Evolutionary conservation across 2,113 vertebrate species (phyloP), one percentile per base, ranked within the genome.

Genomic region (Syngnathus scovelli): DNA sequence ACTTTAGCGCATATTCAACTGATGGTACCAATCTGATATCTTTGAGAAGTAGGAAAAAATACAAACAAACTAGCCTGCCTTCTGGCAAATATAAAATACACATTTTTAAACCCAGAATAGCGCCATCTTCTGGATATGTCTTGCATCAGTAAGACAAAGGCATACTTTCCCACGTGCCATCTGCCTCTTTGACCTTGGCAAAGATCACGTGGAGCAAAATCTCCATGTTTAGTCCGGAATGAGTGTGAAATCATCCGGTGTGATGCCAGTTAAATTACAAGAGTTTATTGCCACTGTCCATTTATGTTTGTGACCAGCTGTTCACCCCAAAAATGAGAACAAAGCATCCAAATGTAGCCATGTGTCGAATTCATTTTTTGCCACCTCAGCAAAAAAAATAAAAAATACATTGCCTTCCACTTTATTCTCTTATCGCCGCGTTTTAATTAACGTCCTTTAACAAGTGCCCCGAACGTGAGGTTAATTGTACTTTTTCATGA

Each of bases 361-460:
- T 8, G 13, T 12, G 38, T 38, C 60, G 16, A 44, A 44, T 62
- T 62, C 61, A 16, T 0, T 62, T 46, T 44, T 6, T 62, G 49
- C 44, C n/a, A 12, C 10, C 16, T 70, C 67, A 70, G 61, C 65
- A 65, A 67, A 71, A 78, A 43, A 43, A 43, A 43, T 11, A 43
- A 43, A 43, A 59, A n/a, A 38, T 1, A 0, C 1, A 41, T 51
- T 11, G n/a, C 10, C 67, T 15, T 49, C 66, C 62, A 63, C 13
- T 54, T 70, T 3, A 51, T 44, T 62, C 18, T 63, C 33, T 56
- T 80, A 76, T 73, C 72, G 77, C 66, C 60, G 61, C 37, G 39
- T 66, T 78, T 86, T 80, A 83, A 84, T 85, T 83, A 85, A 77
- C 4, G 27, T 33, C 54, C 16, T 66, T 70, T 52, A 78, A 73